Percentiles rank a stretch among this genome's conserved stretches.
Evolutionary conservation across 2,888 invertebrate genomes (phyloP).

Genomic region (Pterostichus niger): DNA sequence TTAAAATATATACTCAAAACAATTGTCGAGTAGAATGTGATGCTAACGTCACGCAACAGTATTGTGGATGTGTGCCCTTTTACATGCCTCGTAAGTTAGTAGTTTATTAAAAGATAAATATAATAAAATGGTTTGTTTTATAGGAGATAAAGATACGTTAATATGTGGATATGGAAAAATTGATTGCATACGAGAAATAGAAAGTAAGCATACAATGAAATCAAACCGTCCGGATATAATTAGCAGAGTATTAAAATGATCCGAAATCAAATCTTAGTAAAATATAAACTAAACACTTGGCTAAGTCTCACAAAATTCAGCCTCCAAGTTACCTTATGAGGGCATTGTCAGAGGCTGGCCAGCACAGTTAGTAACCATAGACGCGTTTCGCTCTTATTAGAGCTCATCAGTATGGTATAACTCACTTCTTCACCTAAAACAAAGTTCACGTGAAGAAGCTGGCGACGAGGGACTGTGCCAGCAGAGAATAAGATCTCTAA

Average conservation of each 20-base stretch:
- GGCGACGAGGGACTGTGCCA: no score
- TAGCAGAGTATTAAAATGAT: neutral
- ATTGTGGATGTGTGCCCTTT: constrained; percentile 70
- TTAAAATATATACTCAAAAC: constrained; percentile 70
- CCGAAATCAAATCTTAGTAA: no score
- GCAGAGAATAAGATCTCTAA: no score
- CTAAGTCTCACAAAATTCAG: no score
- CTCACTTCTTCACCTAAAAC: no score
- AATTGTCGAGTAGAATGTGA: constrained; percentile 72
- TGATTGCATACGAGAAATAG: constrained; percentile 78
- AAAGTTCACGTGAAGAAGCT: no score
- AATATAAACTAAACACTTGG: no score
- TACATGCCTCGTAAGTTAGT: constrained; percentile 72
- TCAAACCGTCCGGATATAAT: neutral
- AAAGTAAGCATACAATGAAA: constrained; percentile 73
- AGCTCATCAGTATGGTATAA: no score
- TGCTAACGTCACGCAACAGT: constrained; percentile 69
- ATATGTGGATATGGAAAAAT: constrained; percentile 80
- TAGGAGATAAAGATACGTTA: constrained; percentile 78
- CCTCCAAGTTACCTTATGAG: no score
- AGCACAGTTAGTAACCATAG: no score
- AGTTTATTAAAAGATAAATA: neutral
- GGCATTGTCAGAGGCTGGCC: no score
- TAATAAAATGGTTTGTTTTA: constrained; percentile 50
- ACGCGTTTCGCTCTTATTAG: no score